Evolutionary conservation across 1,140 invertebrate genomes (phyloP), one percentile per base, ranked within the genome.

Genomic region (Drosophila aff.): DNA sequence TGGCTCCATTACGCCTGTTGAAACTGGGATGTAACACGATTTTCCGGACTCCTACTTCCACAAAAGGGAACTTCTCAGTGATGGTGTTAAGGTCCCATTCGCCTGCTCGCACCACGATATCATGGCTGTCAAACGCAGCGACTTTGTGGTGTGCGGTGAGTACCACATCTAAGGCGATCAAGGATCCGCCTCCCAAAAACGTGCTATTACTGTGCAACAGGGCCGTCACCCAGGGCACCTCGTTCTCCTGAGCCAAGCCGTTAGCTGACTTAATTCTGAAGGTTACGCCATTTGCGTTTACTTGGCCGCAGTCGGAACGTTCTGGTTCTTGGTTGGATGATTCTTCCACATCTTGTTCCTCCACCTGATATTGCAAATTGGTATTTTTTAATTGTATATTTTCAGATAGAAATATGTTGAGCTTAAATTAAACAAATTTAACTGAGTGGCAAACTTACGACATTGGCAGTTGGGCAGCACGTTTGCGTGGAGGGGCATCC

Each of bases 191-290:
- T 43, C 96, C 96, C 43, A 96, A 93, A 62, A 95, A 93, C 3
- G n/a, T 4, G 40, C 62, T 95, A 76, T 96, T 94, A 13, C 94
- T 92, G 0, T 95, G 95, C 72, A 97, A 81, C 40, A 98, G 94
- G 4, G 96, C 97, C 0, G 96, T 95, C 93, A 97, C 97, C 97
- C 97, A 98, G 0, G 97, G 97, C 76, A 97, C 97, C 93, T 98
- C 97, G 13, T 96, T 95, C 26, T 69, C 50, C 49, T 69, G 68
- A 11, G 67, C 63, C 1, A 38, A 15, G 13, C 16, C 23, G 0
- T n/a, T 9, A 5, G 16, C 1, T 2, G 33, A 13, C 2, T 0
- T 2, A 1, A 36, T 5, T 6, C 16, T 13, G 23, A 28, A 61
- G 9, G 11, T 44, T 3, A 28, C 0, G 4, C 64, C 64, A 0